Evolutionary conservation across 2,888 invertebrate genomes (phyloP).

Genomic region (Cancer borealis): DNA sequence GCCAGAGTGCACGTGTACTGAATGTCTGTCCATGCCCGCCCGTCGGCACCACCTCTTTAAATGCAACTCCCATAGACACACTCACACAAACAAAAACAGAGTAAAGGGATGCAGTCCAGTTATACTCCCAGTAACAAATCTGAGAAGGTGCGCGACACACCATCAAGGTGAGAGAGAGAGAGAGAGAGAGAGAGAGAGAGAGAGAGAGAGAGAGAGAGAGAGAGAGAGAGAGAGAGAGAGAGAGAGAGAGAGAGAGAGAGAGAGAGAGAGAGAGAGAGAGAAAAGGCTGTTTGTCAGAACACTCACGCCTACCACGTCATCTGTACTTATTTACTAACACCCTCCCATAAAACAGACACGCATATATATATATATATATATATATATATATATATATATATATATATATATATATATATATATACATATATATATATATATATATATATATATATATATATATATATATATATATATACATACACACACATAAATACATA

Average conservation of each 20-base stretch:
- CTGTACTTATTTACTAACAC: neutral
- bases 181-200: slow-evolving; percentile 11
- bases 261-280: neutral
- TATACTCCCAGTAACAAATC: neutral
- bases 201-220: slow-evolving; percentile 20
- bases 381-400: slow-evolving; percentile 1
- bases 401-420: slow-evolving; percentile 13
- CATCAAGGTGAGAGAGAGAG: neutral
- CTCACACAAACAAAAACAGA: neutral
- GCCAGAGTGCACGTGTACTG: slow-evolving; percentile 53
- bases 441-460: neutral
- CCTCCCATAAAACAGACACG: neutral
- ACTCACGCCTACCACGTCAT: neutral
- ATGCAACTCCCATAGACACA: neutral
- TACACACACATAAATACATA: neutral
- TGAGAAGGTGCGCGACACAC: neutral
- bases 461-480: neutral
- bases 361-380: neutral
- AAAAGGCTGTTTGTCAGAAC: neutral
- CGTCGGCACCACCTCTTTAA: slow-evolving; percentile 28
- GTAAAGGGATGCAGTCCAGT: neutral
- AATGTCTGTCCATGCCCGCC: slow-evolving; percentile 47
- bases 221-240: slow-evolving; percentile 20
- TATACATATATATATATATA: neutral
- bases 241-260: slow-evolving; percentile 20